These are phyloP conservation scores for Argyrosomus japonicus DNA, from an alignment of 2,113 vertebrate genomes.

Conservation along the genomic window DNA sequence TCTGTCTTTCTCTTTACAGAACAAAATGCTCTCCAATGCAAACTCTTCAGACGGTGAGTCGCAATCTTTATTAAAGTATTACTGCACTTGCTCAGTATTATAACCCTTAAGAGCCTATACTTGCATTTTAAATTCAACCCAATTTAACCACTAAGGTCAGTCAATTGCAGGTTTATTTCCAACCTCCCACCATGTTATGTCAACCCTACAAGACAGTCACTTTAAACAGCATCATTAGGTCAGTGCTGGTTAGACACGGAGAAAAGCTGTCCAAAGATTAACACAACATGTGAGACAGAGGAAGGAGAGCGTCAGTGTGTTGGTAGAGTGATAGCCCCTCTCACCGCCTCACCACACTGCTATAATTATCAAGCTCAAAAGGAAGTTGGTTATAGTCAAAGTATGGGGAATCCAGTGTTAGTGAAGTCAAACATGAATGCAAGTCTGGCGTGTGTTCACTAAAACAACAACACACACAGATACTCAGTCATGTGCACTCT, in stretches of 20 bases:
- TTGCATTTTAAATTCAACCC: background rate
- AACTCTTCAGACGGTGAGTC: slow-evolving; percentile 63
- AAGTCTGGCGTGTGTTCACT: background rate
- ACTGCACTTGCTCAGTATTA: background rate
- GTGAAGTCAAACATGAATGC: background rate
- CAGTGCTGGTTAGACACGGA: background rate
- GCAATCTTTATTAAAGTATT: background rate
- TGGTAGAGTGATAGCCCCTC: slow-evolving; percentile 3
- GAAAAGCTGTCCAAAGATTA: background rate
- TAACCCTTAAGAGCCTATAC: background rate
- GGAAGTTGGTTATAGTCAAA: slow-evolving; percentile 43
- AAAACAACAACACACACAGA: background rate
- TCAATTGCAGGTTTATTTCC: background rate
- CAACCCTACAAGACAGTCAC: too few relatives aligned
- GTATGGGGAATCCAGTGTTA: background rate
- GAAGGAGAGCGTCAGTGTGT: slow-evolving; percentile 25
- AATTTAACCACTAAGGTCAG: too few relatives aligned
- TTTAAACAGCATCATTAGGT: background rate
- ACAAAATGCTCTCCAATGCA: slow-evolving; percentile 49
- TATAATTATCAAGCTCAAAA: slow-evolving; percentile 34
- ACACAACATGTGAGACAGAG: slow-evolving; percentile 8
- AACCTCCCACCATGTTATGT: too few relatives aligned
- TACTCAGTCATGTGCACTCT: background rate
- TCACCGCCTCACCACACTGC: slow-evolving; percentile 2
- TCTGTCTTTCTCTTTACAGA: slow-evolving; percentile 58